Conservation (phyloP, 1,140 invertebrate genomes). For the Platyscapa corneri region DNA sequence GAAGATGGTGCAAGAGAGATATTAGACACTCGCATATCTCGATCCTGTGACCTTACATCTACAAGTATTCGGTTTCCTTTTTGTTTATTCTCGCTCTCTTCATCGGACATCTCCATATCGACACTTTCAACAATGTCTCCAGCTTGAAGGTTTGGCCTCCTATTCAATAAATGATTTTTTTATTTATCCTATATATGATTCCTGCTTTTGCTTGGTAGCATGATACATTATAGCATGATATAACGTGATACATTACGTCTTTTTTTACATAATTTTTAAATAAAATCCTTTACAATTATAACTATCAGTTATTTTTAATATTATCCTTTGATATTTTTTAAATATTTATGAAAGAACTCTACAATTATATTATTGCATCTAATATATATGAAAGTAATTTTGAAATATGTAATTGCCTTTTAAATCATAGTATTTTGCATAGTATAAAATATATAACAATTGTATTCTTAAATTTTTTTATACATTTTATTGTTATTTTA, state of each 20-base stretch:
- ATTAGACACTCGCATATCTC: constrained; percentile 63
- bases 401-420: too few relatives aligned
- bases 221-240: too few relatives aligned
- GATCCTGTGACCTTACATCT: constrained; percentile 69
- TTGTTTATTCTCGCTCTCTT: constrained; percentile 74
- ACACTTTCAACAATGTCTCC: constrained; percentile 80
- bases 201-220: neutral
- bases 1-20: constrained; percentile 44
- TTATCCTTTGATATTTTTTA: neutral
- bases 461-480: too few relatives aligned
- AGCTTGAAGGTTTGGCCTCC: constrained; percentile 71
- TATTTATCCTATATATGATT: neutral
- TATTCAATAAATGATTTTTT: constrained; percentile 1
- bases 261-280: neutral
- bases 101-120: constrained; percentile 84
- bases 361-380: too few relatives aligned
- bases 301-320: too few relatives aligned
- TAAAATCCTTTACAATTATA: neutral
- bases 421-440: too few relatives aligned
- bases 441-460: too few relatives aligned
- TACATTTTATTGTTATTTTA: too few relatives aligned
- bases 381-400: too few relatives aligned
- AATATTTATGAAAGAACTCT: too few relatives aligned
- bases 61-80: constrained; percentile 67
- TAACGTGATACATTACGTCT: too few relatives aligned